A percentile compares a stretch with the other conserved stretches of the same genome.
These are phyloP conservation scores for Psittacula cyanocephala DNA, from an alignment of 2,113 vertebrate genomes.

Conservation along the genomic window DNA sequence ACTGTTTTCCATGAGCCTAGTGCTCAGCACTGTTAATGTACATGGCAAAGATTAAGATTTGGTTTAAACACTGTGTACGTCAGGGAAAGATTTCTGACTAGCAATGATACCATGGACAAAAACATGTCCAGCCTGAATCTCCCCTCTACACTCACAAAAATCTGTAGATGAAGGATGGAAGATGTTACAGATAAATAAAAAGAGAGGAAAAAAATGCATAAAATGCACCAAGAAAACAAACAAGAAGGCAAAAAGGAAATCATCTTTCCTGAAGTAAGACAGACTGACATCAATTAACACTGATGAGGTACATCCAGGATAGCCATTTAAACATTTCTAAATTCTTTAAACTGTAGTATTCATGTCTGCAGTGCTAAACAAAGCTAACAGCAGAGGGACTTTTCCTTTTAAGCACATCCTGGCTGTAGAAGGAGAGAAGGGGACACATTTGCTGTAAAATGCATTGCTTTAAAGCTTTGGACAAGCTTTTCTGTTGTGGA, in stretches of 20 bases:
- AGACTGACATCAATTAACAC: neutral
- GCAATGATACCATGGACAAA: neutral
- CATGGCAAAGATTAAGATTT: neutral
- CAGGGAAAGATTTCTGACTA: neutral
- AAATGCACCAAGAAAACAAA: neutral
- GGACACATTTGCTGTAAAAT: neutral
- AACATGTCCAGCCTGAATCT: neutral
- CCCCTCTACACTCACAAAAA: neutral
- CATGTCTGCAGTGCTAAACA: neutral
- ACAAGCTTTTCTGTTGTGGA: neutral
- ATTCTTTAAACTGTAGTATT: neutral
- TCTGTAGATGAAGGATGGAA: neutral
- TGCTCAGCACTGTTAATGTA: neutral
- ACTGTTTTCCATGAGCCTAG: neutral
- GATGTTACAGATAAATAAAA: neutral
- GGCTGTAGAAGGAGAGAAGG: neutral
- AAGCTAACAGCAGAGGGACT: neutral
- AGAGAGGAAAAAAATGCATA: neutral
- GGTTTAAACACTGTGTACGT: neutral
- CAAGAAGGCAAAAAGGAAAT: neutral
- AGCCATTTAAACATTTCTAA: neutral
- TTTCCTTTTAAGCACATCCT: neutral
- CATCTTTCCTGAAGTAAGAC: neutral
- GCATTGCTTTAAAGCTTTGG: neutral
- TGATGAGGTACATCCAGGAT: neutral